Evolutionary conservation across 2,797 vertebrate genomes (phyloP).

Genomic region (Falco novaeseelandiae): DNA sequence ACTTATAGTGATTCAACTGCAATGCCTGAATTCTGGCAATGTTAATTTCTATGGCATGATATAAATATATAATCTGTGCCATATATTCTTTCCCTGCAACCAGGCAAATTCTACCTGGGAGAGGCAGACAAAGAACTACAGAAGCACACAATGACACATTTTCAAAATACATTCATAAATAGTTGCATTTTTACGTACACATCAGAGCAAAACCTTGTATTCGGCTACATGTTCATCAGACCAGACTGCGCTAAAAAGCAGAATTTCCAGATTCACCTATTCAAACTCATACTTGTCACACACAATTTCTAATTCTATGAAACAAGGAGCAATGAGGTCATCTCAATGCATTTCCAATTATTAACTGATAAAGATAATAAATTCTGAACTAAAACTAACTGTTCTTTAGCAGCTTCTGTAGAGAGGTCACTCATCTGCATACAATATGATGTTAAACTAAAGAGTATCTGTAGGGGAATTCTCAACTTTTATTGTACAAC

Average conservation of each 20-base stretch:
- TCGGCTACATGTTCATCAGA: not conserved
- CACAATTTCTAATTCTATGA: not conserved
- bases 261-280: slow-evolving; percentile 30
- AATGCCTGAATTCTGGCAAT: not conserved
- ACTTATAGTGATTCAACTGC: not conserved
- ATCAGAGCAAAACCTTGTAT: not conserved
- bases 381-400: slow-evolving; percentile 34
- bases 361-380: slow-evolving; percentile 16
- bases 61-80: not conserved
- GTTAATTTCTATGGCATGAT: not conserved
- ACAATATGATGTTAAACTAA: not conserved
- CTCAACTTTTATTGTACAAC: not conserved
- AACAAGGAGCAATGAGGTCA: slow-evolving; percentile 18
- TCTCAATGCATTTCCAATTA: slow-evolving; percentile 1
- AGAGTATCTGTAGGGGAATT: not conserved
- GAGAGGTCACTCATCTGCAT: not conserved
- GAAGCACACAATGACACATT: not conserved
- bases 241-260: not conserved
- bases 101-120: not conserved
- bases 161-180: not conserved
- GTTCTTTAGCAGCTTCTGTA: not conserved
- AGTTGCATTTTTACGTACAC: not conserved
- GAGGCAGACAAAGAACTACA: not conserved
- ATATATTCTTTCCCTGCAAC: not conserved
- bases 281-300: not conserved